A percentile compares a stretch with the other conserved stretches of the same genome.
Evolutionary conservation across 2,888 invertebrate species (phyloP).

Genomic region (Scaptomyza tumidula): DNA sequence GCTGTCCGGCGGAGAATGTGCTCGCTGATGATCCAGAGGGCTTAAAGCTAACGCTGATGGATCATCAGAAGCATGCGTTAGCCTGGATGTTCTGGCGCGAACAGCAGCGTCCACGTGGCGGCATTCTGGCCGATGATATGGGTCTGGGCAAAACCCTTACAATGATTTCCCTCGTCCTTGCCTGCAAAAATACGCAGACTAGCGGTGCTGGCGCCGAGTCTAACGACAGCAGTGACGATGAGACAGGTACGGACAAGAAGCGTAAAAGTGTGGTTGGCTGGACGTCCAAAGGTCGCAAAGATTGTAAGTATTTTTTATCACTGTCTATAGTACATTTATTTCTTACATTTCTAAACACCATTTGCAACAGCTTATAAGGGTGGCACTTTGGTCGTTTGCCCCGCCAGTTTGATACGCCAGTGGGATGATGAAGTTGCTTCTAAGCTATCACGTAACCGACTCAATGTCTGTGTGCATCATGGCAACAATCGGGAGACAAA

Average conservation of each 20-base stretch:
- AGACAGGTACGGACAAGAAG: constrained; percentile 38
- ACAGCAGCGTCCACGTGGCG: constrained; percentile 92
- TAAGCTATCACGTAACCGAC: constrained; percentile 87
- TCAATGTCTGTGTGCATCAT: constrained; percentile 91
- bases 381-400: constrained; percentile 95
- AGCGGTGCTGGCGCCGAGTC: constrained; percentile 48
- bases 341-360: background rate
- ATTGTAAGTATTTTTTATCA: constrained; percentile 68
- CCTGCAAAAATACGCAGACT: constrained; percentile 85
- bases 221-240: constrained; percentile 64
- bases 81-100: constrained; percentile 96
- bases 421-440: constrained; percentile 93
- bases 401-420: constrained; percentile 95
- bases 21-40: constrained; percentile 87
- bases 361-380: constrained; percentile 85
- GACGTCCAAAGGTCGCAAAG: constrained; percentile 80
- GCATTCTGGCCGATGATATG: constrained; percentile 90
- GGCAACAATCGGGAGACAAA: constrained; percentile 90
- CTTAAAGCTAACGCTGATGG: constrained; percentile 89
- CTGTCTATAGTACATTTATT: background rate
- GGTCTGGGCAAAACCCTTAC: constrained; percentile 90
- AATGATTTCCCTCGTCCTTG: constrained; percentile 90
- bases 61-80: constrained; percentile 93
- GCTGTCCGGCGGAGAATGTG: constrained; percentile 88
- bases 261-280: constrained; percentile 55